Conservation (phyloP, 2,113 vertebrate species). For the Progne subis region DNA sequence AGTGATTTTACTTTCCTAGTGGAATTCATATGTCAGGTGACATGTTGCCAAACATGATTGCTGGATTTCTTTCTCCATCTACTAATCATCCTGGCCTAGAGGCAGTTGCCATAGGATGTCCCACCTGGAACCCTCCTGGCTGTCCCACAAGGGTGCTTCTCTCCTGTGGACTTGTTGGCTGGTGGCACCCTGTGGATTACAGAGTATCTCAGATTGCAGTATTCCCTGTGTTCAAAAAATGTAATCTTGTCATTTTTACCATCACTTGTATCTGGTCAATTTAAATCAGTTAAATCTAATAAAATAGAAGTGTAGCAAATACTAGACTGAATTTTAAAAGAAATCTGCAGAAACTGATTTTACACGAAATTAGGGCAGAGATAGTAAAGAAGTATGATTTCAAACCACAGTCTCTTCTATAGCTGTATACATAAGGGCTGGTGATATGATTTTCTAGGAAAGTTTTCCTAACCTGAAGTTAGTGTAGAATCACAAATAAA, state of each 20-base stretch:
- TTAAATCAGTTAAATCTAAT: not conserved
- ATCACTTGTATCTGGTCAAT: not conserved
- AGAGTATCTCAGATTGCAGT: not conserved
- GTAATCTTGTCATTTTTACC: not conserved
- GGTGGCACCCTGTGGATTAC: not conserved
- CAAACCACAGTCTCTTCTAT: not conserved
- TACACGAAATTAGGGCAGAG: not conserved
- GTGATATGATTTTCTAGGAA: not conserved
- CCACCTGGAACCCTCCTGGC: not conserved
- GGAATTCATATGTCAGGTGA: not conserved
- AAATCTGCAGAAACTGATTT: not conserved
- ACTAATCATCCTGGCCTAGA: not conserved
- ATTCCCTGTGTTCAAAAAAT: not conserved
- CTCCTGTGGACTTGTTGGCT: not conserved
- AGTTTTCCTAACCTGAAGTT: not conserved
- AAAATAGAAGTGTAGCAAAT: not conserved
- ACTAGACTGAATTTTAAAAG: not conserved
- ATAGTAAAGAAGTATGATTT: not conserved
- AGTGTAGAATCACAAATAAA: not conserved
- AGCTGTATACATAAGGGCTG: not conserved
- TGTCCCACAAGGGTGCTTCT: fast-evolving
- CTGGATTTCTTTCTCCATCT: not conserved
- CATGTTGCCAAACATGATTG: not conserved
- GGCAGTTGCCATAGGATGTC: not conserved
- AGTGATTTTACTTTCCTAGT: not conserved